Conservation (phyloP, 2,113 vertebrate species). For the Verasper variegatus region DNA sequence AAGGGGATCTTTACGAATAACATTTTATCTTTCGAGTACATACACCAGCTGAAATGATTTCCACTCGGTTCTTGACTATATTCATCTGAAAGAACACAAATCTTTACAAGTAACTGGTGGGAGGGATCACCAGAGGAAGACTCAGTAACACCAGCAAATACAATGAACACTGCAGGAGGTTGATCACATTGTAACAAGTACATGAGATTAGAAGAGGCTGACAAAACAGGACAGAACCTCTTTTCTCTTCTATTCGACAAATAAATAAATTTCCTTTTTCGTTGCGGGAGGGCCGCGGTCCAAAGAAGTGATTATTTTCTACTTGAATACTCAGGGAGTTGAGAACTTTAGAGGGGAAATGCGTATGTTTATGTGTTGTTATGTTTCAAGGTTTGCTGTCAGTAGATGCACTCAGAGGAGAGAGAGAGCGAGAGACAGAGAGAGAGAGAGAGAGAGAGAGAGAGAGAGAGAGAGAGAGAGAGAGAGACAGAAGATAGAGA, state of each 20-base stretch:
- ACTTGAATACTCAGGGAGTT: constrained; percentile 14
- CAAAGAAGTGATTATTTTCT: constrained; percentile 23
- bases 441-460: constrained; percentile 17
- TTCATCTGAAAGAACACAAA: neutral
- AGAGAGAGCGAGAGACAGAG: constrained; percentile 12
- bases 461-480: constrained; percentile 6
- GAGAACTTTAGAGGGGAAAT: constrained; percentile 13
- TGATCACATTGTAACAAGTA: constrained; percentile 11
- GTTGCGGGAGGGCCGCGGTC: neutral
- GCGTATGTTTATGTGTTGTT: constrained; percentile 35
- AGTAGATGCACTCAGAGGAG: constrained; percentile 35
- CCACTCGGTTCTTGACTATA: neutral
- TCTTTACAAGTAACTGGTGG: neutral
- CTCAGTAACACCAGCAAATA: neutral
- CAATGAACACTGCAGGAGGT: neutral
- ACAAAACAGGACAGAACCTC: neutral
- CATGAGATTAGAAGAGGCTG: neutral
- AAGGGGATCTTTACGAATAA: neutral
- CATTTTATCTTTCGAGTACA: neutral
- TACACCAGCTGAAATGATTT: neutral
- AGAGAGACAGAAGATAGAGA: too few relatives aligned
- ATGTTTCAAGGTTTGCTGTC: constrained; percentile 35
- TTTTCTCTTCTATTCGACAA: neutral
- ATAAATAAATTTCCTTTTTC: neutral
- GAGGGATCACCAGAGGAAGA: neutral